Conservation (phyloP, 2,113 vertebrate species). For the Rhinogobius similis region DNA sequence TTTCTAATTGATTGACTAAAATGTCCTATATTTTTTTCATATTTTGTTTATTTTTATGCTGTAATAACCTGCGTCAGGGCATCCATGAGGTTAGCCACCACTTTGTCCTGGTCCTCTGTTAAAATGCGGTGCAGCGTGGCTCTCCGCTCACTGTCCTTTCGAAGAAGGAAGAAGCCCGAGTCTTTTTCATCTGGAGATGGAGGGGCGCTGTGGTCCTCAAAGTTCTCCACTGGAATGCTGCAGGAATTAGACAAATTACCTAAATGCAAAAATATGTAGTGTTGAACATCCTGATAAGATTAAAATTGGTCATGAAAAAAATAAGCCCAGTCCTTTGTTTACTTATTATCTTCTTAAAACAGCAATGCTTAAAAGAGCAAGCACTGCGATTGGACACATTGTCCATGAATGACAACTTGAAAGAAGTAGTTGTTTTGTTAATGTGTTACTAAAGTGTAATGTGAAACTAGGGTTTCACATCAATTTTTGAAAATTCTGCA, state of each 20-base stretch:
- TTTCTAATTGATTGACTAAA: background rate
- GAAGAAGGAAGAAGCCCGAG: conserved; percentile 94
- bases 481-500: too few relatives aligned
- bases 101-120: conserved; percentile 91
- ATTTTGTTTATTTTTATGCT: background rate
- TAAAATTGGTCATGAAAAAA: background rate
- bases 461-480: too few relatives aligned
- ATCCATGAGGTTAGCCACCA: conserved; percentile 92
- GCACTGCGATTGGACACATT: too few relatives aligned
- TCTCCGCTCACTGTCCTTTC: conserved; percentile 95
- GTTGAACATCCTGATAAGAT: too few relatives aligned
- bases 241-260: background rate
- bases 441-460: too few relatives aligned
- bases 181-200: conserved; percentile 98
- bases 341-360: too few relatives aligned
- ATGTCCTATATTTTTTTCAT: too few relatives aligned
- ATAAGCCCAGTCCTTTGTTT: too few relatives aligned
- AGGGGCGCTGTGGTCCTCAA: conserved; percentile 97
- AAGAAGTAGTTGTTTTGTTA: too few relatives aligned
- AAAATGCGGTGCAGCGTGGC: conserved; percentile 94
- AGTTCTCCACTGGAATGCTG: conserved; percentile 97
- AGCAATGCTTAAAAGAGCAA: too few relatives aligned
- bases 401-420: too few relatives aligned
- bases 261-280: too few relatives aligned
- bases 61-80: conserved; percentile 86